These are phyloP conservation scores for Frieseomelitta varia DNA, from an alignment of 1,140 invertebrate genomes.

Conservation along the genomic window DNA sequence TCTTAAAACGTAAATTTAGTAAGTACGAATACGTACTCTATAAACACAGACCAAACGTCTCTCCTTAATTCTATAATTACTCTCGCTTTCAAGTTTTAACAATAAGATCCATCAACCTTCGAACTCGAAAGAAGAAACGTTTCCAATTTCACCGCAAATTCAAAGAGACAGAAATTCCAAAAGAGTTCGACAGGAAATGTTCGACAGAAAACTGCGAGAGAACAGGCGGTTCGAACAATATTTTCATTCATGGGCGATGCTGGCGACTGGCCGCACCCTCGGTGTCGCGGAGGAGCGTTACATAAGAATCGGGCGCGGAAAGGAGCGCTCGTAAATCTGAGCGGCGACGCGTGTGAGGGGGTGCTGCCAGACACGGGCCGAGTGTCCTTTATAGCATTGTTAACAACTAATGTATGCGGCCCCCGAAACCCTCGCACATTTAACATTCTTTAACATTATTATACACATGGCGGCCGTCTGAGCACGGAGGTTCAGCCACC, in stretches of 20 bases:
- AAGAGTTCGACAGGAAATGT: not conserved
- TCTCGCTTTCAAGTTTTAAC: no score
- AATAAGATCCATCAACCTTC: not conserved
- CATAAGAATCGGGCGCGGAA: constrained; percentile 73
- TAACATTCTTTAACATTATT: constrained; percentile 83
- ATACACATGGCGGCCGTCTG: constrained; percentile 81
- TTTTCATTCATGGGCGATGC: constrained; percentile 37
- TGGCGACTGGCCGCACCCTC: not conserved
- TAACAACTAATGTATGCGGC: constrained; percentile 82
- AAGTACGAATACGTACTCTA: no score
- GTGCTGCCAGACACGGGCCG: constrained; percentile 69
- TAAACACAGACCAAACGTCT: no score
- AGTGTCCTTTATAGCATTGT: constrained; percentile 83
- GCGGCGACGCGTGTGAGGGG: constrained; percentile 39
- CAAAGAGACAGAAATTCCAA: not conserved
- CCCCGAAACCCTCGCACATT: constrained; percentile 72
- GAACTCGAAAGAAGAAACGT: not conserved
- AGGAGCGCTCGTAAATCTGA: constrained; percentile 76
- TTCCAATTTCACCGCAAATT: not conserved
- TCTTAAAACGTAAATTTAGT: not conserved
- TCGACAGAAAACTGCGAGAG: not conserved
- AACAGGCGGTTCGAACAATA: constrained; percentile 3
- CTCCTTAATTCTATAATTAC: no score
- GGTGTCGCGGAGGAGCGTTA: constrained; percentile 61
- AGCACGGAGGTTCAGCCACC: constrained; percentile 48